Evolutionary conservation across 53 echinoderm and acorn worm genomes (phyloP).

Genomic region (Arbacia lixula): DNA sequence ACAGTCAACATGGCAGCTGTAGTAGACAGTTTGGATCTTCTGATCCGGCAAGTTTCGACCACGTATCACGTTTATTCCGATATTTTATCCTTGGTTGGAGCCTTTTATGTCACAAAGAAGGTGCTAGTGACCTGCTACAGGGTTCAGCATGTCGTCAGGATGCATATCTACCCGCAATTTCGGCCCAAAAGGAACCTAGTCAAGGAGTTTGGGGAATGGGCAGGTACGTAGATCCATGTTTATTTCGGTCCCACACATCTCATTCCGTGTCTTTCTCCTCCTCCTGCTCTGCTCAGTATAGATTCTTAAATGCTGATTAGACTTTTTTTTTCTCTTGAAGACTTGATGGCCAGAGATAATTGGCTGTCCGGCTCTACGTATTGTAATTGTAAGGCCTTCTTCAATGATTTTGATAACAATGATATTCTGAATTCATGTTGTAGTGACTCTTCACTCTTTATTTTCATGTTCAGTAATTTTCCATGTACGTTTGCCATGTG

Average conservation of each 20-base stretch:
- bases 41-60: conserved; percentile 65
- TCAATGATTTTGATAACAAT: too few relatives aligned
- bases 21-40: conserved; percentile 78
- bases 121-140: conserved; percentile 56
- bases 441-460: too few relatives aligned
- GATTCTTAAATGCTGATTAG: too few relatives aligned
- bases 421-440: too few relatives aligned
- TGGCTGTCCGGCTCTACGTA: too few relatives aligned
- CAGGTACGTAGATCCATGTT: conserved; percentile 73
- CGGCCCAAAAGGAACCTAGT: conserved; percentile 65
- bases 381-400: too few relatives aligned
- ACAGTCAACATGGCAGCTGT: conserved; percentile 81
- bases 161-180: conserved; percentile 69
- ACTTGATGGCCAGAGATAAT: too few relatives aligned
- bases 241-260: conserved; percentile 21
- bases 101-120: conserved; percentile 74
- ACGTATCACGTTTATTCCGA: conserved; percentile 76
- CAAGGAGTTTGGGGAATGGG: conserved; percentile 84
- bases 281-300: too few relatives aligned
- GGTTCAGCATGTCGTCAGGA: conserved; percentile 61
- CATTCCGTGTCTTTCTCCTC: too few relatives aligned
- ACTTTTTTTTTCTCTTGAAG: too few relatives aligned
- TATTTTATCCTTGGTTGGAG: conserved; percentile 73
- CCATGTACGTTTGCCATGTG: too few relatives aligned
- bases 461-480: too few relatives aligned